A percentile compares a stretch with the other conserved stretches of the same genome.
Evolutionary conservation across 2,888 invertebrate species (phyloP).

Genomic region (Lasius platythorax): DNA sequence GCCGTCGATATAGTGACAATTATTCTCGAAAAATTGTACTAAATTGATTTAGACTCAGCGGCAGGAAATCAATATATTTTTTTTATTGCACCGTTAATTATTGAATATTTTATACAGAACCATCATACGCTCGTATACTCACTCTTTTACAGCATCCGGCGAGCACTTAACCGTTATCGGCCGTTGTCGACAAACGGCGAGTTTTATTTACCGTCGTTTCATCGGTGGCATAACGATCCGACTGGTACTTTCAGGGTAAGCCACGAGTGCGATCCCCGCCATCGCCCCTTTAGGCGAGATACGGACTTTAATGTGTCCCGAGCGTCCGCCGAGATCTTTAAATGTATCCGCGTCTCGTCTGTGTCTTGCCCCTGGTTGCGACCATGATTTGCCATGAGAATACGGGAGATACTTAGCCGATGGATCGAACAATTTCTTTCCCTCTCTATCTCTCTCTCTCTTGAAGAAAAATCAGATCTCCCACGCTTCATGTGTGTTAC

Average conservation of each 20-base stretch:
- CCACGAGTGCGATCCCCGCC: conserved; percentile 58
- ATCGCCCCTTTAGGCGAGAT: conserved; percentile 68
- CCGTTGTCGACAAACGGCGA: conserved; percentile 37
- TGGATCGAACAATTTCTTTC: not conserved
- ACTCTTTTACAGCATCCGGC: conserved; percentile 30
- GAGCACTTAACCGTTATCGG: conserved; percentile 48
- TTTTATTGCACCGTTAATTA: not conserved
- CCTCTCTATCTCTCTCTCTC: not conserved
- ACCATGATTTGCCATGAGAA: conserved; percentile 66
- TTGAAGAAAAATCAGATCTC: not conserved
- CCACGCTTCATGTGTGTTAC: not conserved
- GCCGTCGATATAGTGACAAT: not conserved
- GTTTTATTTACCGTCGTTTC: conserved; percentile 67
- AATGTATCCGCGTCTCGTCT: conserved; percentile 64
- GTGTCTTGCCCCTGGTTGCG: conserved; percentile 41
- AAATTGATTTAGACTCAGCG: not conserved
- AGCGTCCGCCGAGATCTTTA: conserved; percentile 68
- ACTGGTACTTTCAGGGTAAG: conserved; percentile 58
- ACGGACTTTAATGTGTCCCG: conserved; percentile 70
- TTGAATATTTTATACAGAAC: not conserved
- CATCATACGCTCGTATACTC: conserved; percentile 42
- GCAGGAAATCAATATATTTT: not conserved
- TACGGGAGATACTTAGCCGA: conserved; percentile 23
- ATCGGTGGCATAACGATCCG: conserved; percentile 62
- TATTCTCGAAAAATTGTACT: not conserved